Base-by-base conservation (phyloP, 1,140 invertebrate species). In the Andricus grossulariae region DNA sequence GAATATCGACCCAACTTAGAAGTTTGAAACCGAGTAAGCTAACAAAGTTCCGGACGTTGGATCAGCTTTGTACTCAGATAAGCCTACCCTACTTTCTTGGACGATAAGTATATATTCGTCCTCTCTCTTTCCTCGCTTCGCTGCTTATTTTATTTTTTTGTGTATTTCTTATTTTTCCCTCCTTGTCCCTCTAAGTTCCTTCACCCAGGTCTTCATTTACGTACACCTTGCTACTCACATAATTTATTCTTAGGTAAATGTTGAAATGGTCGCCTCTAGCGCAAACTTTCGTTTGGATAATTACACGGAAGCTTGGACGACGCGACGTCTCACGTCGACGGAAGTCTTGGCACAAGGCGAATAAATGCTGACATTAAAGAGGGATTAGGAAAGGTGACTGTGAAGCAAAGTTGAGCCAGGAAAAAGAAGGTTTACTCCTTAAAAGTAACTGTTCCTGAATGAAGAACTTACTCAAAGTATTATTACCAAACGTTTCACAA, bases 21-120 rank as follows among this genome's bases (percentile, higher is more conserved):
- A 86, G 66, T 85, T 85, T 50, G 84, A 82, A 85, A 83, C 78
- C 80, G 73, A 84, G 79, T 86, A 86, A 86, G 86, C 78, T 74
- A 74, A 82, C 83, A 83, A 86, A 82, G 80, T 77, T 66, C 57
- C 16, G 57, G 19, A 66, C 19, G 52, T 49, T 57, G 76, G 51
- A 74, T 78, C 79, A 83, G 82, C 82, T 82, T 83, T 76, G 80
- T 72, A 72, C 71, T 25, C 39, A 39, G 25, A 50, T n/a, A 39
- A 51, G 54, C 39, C 19, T 54, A n/a, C 16, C 50, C 66, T 57
- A 18, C 15, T 32, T n/a, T 6, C 21, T 39, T 57, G 19, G 52
- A 74, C 21, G 16, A 49, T 25, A 45, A 19, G 74, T 77, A 82
- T 84, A 84, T 85, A 82, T 77, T 80, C 66, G 72, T 74, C 45